Conservation (phyloP, 2,113 vertebrate species). For the Machaerirhynchus nigripectus region DNA sequence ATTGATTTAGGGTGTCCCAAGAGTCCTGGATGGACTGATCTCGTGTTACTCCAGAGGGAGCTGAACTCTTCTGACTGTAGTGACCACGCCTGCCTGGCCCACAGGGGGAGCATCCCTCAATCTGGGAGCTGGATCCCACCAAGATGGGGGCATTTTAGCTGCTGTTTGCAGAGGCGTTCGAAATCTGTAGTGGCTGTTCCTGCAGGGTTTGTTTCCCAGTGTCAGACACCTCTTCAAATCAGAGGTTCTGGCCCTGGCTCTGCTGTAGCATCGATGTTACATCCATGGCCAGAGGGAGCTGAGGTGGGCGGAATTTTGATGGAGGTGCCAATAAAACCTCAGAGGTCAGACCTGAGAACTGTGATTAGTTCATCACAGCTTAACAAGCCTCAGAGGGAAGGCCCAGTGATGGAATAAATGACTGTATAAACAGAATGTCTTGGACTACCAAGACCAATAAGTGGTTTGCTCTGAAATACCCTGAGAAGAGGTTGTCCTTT, state of each 20-base stretch:
- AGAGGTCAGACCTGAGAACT: neutral
- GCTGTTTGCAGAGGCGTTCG: neutral
- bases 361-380: neutral
- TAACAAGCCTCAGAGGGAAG: neutral
- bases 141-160: neutral
- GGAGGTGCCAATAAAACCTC: neutral
- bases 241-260: neutral
- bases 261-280: fast-evolving
- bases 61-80: neutral
- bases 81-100: neutral
- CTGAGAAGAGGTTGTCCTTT: neutral
- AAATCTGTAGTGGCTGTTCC: neutral
- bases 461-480: neutral
- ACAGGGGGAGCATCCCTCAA: fast-evolving
- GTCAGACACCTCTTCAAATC: neutral
- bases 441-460: neutral
- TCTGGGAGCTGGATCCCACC: neutral
- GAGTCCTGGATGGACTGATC: neutral
- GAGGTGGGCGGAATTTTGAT: neutral
- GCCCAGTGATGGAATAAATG: neutral
- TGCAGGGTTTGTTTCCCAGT: neutral
- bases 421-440: neutral
- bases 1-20: neutral
- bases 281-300: neutral
- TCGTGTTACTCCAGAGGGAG: neutral